phyloP scores from a whole-genome alignment of 1,140 invertebrate species.

The Hyphantria cunea region DNA sequence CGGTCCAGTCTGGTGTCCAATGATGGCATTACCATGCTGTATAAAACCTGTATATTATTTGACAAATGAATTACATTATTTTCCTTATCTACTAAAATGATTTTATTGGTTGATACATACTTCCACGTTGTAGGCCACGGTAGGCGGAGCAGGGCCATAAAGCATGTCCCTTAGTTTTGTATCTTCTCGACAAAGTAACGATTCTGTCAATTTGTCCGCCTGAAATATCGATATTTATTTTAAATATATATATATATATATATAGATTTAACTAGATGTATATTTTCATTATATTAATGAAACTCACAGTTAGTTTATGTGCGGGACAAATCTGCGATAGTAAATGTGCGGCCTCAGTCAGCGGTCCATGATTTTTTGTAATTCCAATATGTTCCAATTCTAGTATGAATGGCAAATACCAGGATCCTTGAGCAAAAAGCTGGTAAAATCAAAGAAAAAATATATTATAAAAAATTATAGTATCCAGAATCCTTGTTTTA shows the following conservation, averaged over 20 bases:
- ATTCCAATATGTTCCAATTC: conserved; percentile 95
- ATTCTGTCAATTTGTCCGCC: conserved; percentile 77
- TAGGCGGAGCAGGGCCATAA: conserved; percentile 76
- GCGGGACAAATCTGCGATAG: conserved; percentile 95
- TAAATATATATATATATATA: too few relatives aligned
- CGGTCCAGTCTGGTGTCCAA: conserved; percentile 91
- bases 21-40: conserved; percentile 96
- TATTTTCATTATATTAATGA: too few relatives aligned
- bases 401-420: conserved; percentile 94
- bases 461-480: too few relatives aligned
- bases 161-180: conserved; percentile 72
- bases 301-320: conserved; percentile 83
- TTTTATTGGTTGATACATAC: conserved; percentile 34
- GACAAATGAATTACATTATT: too few relatives aligned
- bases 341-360: conserved; percentile 93
- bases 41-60: conserved; percentile 86
- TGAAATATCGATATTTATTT: conserved; percentile 25
- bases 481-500: too few relatives aligned
- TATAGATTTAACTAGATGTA: too few relatives aligned
- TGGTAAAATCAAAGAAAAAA: conserved; percentile 38
- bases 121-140: conserved; percentile 79
- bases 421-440: conserved; percentile 87
- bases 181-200: conserved; percentile 71
- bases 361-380: conserved; percentile 88
- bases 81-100: too few relatives aligned